Evolutionary conservation across 2,888 invertebrate species (phyloP).

Genomic region (Ptychoptera contaminata): DNA sequence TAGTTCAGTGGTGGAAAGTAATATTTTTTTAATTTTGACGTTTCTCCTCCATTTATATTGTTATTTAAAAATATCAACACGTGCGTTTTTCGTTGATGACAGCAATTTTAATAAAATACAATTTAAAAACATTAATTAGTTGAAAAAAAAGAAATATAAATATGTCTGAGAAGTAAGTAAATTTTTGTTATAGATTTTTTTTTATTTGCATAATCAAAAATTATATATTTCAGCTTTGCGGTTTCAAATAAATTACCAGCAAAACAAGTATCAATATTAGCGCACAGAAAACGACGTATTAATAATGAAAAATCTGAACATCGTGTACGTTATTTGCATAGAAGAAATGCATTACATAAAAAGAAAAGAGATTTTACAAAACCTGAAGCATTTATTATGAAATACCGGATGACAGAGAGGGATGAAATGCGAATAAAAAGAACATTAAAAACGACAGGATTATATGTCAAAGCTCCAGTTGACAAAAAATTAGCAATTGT

Average conservation of each 20-base stretch:
- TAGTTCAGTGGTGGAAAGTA: no score
- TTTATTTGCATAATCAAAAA: no score
- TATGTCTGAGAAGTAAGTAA: no score
- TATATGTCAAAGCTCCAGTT: background rate
- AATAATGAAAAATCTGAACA: slow-evolving; percentile 22
- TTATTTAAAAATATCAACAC: no score
- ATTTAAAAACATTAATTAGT: no score
- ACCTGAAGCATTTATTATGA: slow-evolving; percentile 30
- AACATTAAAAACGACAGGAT: slow-evolving; percentile 2
- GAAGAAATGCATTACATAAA: slow-evolving; percentile 19
- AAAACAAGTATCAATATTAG: slow-evolving; percentile 28
- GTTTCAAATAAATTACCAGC: slow-evolving; percentile 30
- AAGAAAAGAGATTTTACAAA: slow-evolving; percentile 24
- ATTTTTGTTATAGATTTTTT: no score
- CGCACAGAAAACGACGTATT: slow-evolving; percentile 28
- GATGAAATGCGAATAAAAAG: slow-evolving; percentile 9
- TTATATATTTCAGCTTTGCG: slow-evolving; percentile 21
- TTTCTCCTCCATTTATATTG: no score
- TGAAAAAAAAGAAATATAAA: no score
- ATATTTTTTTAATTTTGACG: no score
- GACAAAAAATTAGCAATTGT: slow-evolving; percentile 24
- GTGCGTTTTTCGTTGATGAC: no score
- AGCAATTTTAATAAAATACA: no score
- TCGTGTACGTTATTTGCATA: slow-evolving; percentile 21
- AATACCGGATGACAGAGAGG: slow-evolving; percentile 25